These are phyloP conservation scores for Campodea augens DNA, from an alignment of 1,140 invertebrate genomes.

Conservation along the genomic window DNA sequence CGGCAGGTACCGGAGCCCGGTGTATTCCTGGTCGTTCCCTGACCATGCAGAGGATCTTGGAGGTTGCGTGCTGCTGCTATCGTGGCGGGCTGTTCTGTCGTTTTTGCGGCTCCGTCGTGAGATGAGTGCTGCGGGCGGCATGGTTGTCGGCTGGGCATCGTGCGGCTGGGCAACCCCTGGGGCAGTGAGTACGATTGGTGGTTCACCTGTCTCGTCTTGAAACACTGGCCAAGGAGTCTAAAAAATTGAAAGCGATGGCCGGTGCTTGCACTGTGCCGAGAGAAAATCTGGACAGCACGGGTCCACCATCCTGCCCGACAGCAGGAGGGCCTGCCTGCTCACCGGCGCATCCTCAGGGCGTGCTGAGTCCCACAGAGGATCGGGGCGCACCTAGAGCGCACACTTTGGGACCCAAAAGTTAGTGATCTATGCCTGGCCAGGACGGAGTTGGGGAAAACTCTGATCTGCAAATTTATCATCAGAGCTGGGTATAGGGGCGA, in stretches of 20 bases:
- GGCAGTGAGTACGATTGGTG: slow-evolving; percentile 34
- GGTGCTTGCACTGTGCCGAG: slow-evolving; percentile 18
- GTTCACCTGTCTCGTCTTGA: slow-evolving; percentile 69
- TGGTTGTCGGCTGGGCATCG: no score
- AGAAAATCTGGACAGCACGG: slow-evolving; percentile 25
- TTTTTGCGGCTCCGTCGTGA: slow-evolving; percentile 12
- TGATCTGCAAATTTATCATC: slow-evolving; percentile 85
- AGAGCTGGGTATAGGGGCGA: slow-evolving; percentile 74
- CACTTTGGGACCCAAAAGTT: slow-evolving; percentile 79
- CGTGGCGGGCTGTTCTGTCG: slow-evolving; percentile 5
- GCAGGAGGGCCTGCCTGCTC: slow-evolving; percentile 25
- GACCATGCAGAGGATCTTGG: slow-evolving; percentile 11
- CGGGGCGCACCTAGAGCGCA: slow-evolving; percentile 16
- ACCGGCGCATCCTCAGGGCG: no score
- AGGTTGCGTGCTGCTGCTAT: slow-evolving; percentile 2
- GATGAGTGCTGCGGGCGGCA: slow-evolving; percentile 20
- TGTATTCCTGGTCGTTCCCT: slow-evolving; percentile 14
- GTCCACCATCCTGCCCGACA: slow-evolving; percentile 29
- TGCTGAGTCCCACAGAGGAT: no score
- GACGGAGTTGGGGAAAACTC: slow-evolving; percentile 73
- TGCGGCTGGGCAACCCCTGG: slow-evolving; percentile 26
- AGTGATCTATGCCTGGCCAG: slow-evolving; percentile 76
- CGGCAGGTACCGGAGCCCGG: slow-evolving; percentile 11
- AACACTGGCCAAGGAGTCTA: slow-evolving; percentile 87
- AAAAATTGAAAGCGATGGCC: slow-evolving; percentile 45